Conservation (phyloP, 2,797 vertebrate genomes). For the Channallabes apus region DNA sequence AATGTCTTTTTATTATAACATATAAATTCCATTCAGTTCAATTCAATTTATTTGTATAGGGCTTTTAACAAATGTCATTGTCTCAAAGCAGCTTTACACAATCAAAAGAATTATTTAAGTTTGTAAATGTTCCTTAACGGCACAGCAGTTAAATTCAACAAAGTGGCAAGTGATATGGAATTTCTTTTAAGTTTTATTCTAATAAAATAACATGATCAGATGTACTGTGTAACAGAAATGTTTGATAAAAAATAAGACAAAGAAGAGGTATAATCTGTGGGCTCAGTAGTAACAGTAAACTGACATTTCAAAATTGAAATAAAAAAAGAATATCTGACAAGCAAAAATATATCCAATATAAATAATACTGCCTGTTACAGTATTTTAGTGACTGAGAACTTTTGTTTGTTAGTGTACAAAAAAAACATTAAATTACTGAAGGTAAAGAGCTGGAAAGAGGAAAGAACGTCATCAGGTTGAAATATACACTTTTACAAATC, state of each 20-base stretch:
- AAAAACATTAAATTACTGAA: neutral
- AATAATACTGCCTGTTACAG: conserved; percentile 6
- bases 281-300: conserved; percentile 33
- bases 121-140: neutral
- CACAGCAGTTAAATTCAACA: neutral
- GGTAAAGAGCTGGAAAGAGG: neutral
- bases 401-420: neutral
- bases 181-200: neutral
- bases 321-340: neutral
- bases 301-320: neutral
- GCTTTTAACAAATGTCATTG: too few relatives aligned
- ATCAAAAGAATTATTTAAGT: too few relatives aligned
- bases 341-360: neutral
- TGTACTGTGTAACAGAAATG: neutral
- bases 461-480: neutral
- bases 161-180: neutral
- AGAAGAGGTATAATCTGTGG: conserved; percentile 53
- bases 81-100: too few relatives aligned
- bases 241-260: conserved; percentile 42
- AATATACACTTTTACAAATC: neutral
- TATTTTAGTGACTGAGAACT: neutral
- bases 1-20: neutral
- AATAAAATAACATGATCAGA: conserved; percentile 10
- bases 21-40: too few relatives aligned
- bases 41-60: too few relatives aligned